These are phyloP conservation scores for Rhagonycha lutea DNA, from an alignment of 2,888 invertebrate genomes.

Conservation along the genomic window DNA sequence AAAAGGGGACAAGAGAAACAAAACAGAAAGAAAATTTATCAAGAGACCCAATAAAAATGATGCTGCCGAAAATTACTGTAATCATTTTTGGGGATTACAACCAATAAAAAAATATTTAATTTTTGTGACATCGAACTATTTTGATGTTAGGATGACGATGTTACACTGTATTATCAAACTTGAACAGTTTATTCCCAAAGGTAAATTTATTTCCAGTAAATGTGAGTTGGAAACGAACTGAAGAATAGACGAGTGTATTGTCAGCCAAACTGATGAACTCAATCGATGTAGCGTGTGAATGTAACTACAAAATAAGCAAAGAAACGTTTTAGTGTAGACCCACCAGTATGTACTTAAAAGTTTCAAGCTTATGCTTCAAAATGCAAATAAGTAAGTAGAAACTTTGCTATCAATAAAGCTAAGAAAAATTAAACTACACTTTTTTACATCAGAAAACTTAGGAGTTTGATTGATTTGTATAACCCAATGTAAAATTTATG, in stretches of 20 bases:
- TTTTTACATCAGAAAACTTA: background rate
- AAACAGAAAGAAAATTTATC: background rate
- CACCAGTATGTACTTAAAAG: background rate
- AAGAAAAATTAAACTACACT: background rate
- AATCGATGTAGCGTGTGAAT: conserved; percentile 18
- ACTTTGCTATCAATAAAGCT: background rate
- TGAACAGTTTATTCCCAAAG: conserved; percentile 20
- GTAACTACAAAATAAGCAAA: conserved; percentile 11
- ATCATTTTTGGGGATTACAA: no score
- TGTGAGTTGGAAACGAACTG: conserved; percentile 23
- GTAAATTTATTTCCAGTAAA: conserved; percentile 24
- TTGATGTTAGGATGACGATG: background rate
- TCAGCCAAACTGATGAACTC: conserved; percentile 24
- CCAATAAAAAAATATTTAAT: background rate
- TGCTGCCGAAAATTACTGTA: background rate
- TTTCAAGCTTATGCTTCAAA: background rate
- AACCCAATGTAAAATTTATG: background rate
- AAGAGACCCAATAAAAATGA: background rate
- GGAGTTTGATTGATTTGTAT: background rate
- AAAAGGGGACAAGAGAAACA: background rate
- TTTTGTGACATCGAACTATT: background rate
- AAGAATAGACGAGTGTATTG: conserved; percentile 26
- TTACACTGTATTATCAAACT: conserved; percentile 21
- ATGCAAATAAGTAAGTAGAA: background rate
- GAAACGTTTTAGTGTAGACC: conserved; percentile 5